Percentiles rank a stretch among this genome's conserved stretches.
phyloP scores from a whole-genome alignment of 2,888 invertebrate genomes.

The Aquatica leii region DNA sequence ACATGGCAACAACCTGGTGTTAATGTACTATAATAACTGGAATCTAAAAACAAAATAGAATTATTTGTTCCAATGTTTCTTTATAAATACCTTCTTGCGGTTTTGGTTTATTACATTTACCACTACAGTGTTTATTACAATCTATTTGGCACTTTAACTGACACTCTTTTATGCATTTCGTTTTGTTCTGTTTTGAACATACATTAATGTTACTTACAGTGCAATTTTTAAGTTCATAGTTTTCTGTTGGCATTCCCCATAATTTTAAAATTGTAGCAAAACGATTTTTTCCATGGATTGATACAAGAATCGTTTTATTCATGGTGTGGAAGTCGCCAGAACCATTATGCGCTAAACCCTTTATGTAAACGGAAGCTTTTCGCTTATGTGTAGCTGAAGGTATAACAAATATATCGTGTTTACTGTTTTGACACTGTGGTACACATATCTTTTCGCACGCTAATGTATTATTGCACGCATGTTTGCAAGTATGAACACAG shows the following conservation, averaged over 20 bases:
- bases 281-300: conserved; percentile 23
- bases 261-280: conserved; percentile 19
- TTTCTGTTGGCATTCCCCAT: background rate
- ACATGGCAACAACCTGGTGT: conserved; percentile 34
- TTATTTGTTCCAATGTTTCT: background rate
- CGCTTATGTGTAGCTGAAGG: background rate
- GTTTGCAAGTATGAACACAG: conserved; percentile 15
- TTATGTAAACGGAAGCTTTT: conserved; percentile 13
- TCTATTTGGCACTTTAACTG: background rate
- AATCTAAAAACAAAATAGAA: background rate
- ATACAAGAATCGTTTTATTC: conserved; percentile 17
- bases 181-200: background rate
- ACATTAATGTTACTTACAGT: background rate
- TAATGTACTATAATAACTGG: conserved; percentile 13
- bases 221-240: background rate
- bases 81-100: background rate
- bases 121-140: background rate
- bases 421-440: conserved; percentile 16
- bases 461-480: conserved; percentile 4
- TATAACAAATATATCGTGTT: conserved; percentile 16
- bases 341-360: conserved; percentile 15
- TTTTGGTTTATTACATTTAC: background rate
- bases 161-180: conserved; percentile 1
- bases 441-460: conserved; percentile 7
- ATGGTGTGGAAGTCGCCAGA: conserved; percentile 1